Evolutionary conservation across 53 echinoderm and acorn worm genomes (phyloP).

Genomic region (Antedon mediterranea): DNA sequence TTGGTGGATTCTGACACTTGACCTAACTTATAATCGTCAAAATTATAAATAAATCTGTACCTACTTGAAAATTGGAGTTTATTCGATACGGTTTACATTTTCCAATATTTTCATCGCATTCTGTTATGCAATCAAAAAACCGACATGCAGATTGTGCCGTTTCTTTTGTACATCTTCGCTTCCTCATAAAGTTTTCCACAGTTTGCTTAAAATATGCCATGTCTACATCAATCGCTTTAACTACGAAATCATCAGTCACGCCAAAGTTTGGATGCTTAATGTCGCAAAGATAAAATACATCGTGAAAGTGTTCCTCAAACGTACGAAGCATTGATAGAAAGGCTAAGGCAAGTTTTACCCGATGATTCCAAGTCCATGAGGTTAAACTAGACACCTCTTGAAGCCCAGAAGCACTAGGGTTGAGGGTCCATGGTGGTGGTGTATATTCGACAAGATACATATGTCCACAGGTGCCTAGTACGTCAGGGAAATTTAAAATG

Average conservation of each 20-base stretch:
- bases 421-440: not conserved
- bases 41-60: not conserved
- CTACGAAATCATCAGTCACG: not conserved
- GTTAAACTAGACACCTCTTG: not conserved
- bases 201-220: not conserved
- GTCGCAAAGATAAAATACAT: not conserved
- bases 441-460: not conserved
- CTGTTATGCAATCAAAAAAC: not conserved
- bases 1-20: too few species aligned
- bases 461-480: not conserved
- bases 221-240: not conserved
- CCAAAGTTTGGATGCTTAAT: not conserved
- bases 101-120: not conserved
- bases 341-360: not conserved
- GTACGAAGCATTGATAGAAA: not conserved
- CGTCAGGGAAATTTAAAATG: not conserved
- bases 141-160: not conserved
- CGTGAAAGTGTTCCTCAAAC: not conserved
- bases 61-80: not conserved
- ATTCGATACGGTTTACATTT: not conserved
- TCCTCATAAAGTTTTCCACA: not conserved
- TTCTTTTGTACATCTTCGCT: not conserved
- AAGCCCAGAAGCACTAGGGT: not conserved
- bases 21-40: too few species aligned
- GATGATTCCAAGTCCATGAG: not conserved